Evolutionary conservation across 1,140 invertebrate genomes (phyloP), one percentile per base, ranked within the genome.

Genomic region (Drosophila virilis): DNA sequence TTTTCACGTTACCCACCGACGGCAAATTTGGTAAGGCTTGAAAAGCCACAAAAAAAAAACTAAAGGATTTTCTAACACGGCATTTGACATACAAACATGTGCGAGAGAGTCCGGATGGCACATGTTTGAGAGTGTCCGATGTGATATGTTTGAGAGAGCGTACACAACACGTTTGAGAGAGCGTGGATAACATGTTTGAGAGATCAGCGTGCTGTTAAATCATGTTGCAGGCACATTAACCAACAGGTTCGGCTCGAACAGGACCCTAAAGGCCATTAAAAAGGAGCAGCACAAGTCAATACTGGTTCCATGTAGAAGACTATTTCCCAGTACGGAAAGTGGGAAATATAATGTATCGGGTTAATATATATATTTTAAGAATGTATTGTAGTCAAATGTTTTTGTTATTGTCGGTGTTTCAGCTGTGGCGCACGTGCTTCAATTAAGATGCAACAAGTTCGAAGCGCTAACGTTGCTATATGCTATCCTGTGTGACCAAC

Each of bases 1-100:
- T 52, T 60, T 60, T 51, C 38, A 73, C 64, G 64, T 73, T 73
- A 35, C 22, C 22, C 51, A 32, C 64, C 70, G 70, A 15, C 70
- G 70, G 54, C 59, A 46, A 54, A 40, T 61, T 50, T 17, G 9
- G 8, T 6, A 7, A 43, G 13, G 28, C 57, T 28, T 8, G 28
- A 13, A 33, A 43, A 33, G 40, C 40, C 55, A n/a, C 17, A 22
- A 37, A 22, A 37, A 22, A 58, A 52, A 45, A 58, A 54, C 33
- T 43, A 7, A n/a, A 43, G 40, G 42, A 43, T 43, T 59, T 59
- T 28, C 22, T 28, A 28, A 28, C 22, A 28, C 17, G 4, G 37
- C 17, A 8, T 37, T 55, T 57, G 38, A 33, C 57, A 59, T 45
- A 35, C 57, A 45, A 17, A 59, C 57, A 46, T 35, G 15, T 28